Percentiles rank a stretch among this genome's conserved stretches.
phyloP scores from a whole-genome alignment of 2,797 vertebrate genomes.

The Etheostoma perlongum region DNA sequence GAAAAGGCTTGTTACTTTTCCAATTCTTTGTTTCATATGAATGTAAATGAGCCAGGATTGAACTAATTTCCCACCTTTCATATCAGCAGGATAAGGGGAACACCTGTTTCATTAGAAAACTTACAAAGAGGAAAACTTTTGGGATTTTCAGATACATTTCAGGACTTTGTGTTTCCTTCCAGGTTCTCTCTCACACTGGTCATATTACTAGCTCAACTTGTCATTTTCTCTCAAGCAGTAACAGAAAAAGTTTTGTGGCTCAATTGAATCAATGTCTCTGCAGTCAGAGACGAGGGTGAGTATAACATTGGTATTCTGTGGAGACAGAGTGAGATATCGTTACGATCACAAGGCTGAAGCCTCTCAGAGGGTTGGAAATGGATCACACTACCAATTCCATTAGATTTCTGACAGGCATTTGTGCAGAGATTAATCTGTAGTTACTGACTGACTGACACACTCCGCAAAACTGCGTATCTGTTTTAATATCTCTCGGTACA shows the following conservation, averaged over 20 bases:
- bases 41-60: conserved; percentile 67
- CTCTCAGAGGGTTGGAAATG: conserved; percentile 59
- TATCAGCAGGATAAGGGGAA: conserved; percentile 64
- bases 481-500: too few relatives aligned
- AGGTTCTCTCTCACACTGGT: conserved; percentile 29
- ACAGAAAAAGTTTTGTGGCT: conserved; percentile 37
- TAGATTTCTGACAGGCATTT: conserved; percentile 66
- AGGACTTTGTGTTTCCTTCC: conserved; percentile 29
- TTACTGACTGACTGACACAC: conserved; percentile 41
- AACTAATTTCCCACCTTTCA: conserved; percentile 67
- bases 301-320: conserved; percentile 67
- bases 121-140: conserved; percentile 53
- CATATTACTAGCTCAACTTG: conserved; percentile 5
- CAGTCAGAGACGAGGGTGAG: conserved; percentile 37
- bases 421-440: conserved; percentile 59
- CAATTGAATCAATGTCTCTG: conserved; percentile 37
- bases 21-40: conserved; percentile 52
- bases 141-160: conserved; percentile 57
- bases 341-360: conserved; percentile 62
- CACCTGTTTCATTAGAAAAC: conserved; percentile 71
- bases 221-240: conserved; percentile 40
- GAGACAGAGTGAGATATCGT: conserved; percentile 60
- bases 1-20: conserved; percentile 52
- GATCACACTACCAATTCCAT: conserved; percentile 71
- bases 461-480: conserved; percentile 12